phyloP scores from a whole-genome alignment of 2,888 invertebrate genomes.

The Idaea biselata region DNA sequence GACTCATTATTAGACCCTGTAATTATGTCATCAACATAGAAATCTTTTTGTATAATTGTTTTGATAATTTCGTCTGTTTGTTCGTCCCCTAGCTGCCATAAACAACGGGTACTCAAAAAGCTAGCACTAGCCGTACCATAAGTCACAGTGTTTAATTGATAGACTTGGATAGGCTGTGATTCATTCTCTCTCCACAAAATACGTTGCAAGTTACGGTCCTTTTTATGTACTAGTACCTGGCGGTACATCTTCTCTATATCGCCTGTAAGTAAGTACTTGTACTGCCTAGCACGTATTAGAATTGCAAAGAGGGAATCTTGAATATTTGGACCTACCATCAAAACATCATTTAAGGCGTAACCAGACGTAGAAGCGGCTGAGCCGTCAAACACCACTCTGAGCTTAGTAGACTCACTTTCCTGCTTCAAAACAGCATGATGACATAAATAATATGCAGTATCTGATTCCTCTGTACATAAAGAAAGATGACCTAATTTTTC shows the following conservation, averaged over 20 bases:
- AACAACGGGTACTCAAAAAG: conserved; percentile 29
- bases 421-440: too few species aligned
- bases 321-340: conserved; percentile 31
- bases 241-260: conserved; percentile 34
- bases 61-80: conserved; percentile 23
- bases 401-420: conserved; percentile 27
- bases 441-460: conserved; percentile 37
- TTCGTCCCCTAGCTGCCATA: conserved; percentile 34
- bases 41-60: too few species aligned
- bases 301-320: conserved; percentile 31
- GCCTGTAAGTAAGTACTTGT: conserved; percentile 27
- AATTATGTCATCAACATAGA: too few species aligned
- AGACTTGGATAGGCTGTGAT: conserved; percentile 16
- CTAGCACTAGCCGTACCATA: conserved; percentile 39
- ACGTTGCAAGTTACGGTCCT: conserved; percentile 16
- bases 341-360: conserved; percentile 27
- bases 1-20: too few species aligned
- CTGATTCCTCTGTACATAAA: neutral
- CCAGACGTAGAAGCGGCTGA: conserved; percentile 28
- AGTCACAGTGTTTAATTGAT: conserved; percentile 36
- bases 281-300: conserved; percentile 23
- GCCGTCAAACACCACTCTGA: conserved; percentile 31
- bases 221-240: conserved; percentile 12
- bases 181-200: conserved; percentile 30
- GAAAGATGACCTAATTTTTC: conserved; percentile 24